phyloP scores from a whole-genome alignment of 1,140 invertebrate genomes.

The Aphelenchoides fujianensis region DNA sequence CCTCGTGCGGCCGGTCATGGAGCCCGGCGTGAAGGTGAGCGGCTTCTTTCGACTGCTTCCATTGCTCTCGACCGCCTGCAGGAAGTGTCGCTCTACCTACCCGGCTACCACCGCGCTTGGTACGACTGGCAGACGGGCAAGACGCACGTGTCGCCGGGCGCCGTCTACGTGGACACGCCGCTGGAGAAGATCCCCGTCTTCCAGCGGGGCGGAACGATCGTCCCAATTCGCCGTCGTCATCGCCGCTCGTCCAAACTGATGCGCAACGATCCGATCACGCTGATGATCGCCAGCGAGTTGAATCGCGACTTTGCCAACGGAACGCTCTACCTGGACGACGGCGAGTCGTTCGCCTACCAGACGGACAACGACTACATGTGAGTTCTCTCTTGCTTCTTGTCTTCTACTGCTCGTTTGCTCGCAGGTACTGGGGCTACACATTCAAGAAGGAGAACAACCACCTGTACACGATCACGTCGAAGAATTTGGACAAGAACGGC shows the following conservation, averaged over 20 bases:
- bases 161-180: constrained; percentile 70
- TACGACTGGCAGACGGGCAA: constrained; percentile 83
- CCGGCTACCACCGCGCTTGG: constrained; percentile 74
- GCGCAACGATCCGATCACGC: constrained; percentile 86
- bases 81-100: constrained; percentile 82
- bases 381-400: constrained; percentile 20
- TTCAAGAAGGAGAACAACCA: constrained; percentile 51
- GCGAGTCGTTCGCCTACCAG: constrained; percentile 79
- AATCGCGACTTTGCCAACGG: constrained; percentile 72
- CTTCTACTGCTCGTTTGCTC: background rate
- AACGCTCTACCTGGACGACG: constrained; percentile 86
- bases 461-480: constrained; percentile 48
- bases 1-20: constrained; percentile 80
- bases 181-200: constrained; percentile 82
- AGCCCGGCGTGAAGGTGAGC: constrained; percentile 70
- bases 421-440: constrained; percentile 40
- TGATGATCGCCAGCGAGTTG: constrained; percentile 75
- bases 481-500: constrained; percentile 45
- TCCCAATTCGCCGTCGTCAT: constrained; percentile 83
- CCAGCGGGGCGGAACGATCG: constrained; percentile 86
- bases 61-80: background rate
- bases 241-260: constrained; percentile 80
- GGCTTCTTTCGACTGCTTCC: background rate
- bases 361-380: constrained; percentile 40
- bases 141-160: constrained; percentile 67